These are phyloP conservation scores for Leptoteleia sp. DNA, from an alignment of 1,140 invertebrate genomes.

Conservation along the genomic window DNA sequence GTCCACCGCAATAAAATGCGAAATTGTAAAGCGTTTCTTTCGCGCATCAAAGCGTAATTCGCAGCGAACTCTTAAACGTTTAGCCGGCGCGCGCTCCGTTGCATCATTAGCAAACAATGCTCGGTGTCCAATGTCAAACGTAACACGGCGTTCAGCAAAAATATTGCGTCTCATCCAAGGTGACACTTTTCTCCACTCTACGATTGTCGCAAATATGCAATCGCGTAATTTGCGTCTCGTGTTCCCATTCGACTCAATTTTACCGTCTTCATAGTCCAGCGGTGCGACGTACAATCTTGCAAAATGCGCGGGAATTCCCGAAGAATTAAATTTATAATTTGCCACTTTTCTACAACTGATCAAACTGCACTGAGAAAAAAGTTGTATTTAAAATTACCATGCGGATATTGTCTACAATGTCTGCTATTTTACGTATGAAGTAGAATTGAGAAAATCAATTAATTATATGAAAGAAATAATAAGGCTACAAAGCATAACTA, in stretches of 20 bases:
- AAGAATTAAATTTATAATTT: background rate
- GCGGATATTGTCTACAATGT: too few species aligned
- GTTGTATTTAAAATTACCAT: too few species aligned
- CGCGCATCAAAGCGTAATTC: conserved; percentile 9
- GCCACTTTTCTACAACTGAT: background rate
- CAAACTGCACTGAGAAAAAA: too few species aligned
- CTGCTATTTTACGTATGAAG: too few species aligned
- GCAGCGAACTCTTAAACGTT: conserved; percentile 15
- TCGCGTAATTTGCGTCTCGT: conserved; percentile 29
- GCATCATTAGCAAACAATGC: conserved; percentile 66
- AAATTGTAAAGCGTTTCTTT: conserved; percentile 10
- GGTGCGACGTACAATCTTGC: conserved; percentile 17
- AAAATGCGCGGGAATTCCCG: conserved; percentile 16
- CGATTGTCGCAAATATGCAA: conserved; percentile 29
- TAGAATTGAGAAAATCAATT: too few species aligned
- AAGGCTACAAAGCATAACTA: too few species aligned
- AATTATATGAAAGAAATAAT: too few species aligned
- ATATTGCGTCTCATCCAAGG: conserved; percentile 44
- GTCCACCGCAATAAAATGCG: background rate
- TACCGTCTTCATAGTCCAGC: conserved; percentile 11
- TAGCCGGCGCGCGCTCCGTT: conserved; percentile 16
- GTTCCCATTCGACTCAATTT: conserved; percentile 47
- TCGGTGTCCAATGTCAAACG: conserved; percentile 60
- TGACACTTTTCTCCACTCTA: conserved; percentile 36
- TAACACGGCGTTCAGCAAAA: conserved; percentile 53